These are phyloP conservation scores for Sitophilus oryzae DNA, from an alignment of 1,140 invertebrate species.

Conservation along the genomic window DNA sequence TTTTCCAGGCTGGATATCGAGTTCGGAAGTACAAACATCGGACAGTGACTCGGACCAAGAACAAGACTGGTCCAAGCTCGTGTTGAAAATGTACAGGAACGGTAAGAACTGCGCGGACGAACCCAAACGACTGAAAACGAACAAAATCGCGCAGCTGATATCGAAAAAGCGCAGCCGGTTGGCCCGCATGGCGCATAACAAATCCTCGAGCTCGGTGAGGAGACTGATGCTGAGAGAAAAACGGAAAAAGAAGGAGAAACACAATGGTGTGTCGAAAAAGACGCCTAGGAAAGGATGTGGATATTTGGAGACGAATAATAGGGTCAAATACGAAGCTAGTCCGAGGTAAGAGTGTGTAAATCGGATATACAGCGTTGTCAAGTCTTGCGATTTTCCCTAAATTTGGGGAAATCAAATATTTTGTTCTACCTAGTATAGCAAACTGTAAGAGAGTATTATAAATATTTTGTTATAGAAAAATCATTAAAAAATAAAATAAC, in stretches of 20 bases:
- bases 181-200: constrained; percentile 40
- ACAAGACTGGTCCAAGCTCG: constrained; percentile 19
- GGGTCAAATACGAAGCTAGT: constrained; percentile 22
- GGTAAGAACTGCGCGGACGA: constrained; percentile 19
- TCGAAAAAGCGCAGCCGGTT: constrained; percentile 37
- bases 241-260: constrained; percentile 17
- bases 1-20: constrained; percentile 13
- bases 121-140: constrained; percentile 33
- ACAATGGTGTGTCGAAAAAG: constrained; percentile 22
- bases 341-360: no score
- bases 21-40: constrained; percentile 8
- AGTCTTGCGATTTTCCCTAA: no score
- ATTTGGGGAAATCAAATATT: no score
- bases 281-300: constrained; percentile 19
- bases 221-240: constrained; percentile 24
- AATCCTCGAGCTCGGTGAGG: constrained; percentile 33
- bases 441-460: no score
- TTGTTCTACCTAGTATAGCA: no score
- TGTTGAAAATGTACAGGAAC: constrained; percentile 28
- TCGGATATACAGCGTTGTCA: no score
- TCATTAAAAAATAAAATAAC: no score
- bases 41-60: constrained; percentile 15
- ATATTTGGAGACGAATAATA: constrained; percentile 24
- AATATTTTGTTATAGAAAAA: no score
- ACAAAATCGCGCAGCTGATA: constrained; percentile 41